Evolutionary conservation across 2,113 vertebrate species (phyloP), one percentile per base, ranked within the genome.

Genomic region (Hemiprocne comata): DNA sequence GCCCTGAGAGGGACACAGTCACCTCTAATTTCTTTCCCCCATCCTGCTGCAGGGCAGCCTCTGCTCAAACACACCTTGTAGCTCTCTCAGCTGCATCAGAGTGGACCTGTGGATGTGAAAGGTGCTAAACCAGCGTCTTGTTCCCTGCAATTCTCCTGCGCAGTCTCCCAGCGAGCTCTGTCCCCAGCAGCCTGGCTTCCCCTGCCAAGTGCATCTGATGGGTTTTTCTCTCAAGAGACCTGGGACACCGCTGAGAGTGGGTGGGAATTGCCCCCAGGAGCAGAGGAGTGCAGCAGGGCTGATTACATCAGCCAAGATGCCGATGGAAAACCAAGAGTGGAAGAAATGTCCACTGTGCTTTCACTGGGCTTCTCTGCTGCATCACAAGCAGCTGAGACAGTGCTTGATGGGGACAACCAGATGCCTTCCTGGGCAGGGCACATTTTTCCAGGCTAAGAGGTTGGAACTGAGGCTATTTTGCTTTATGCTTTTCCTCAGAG

Each of bases 401-500:
- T 17, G 23, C 0, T 0, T 42, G 42, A 46, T n/a, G 51, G 78
- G 75, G 69, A 89, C 76, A 66, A 26, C 10, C 46, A 80, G 64
- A 9, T 85, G 66, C 48, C 79, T 84, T 48, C 65, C 80, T n/a
- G 57, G 34, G 36, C 80, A 69, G 53, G 53, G 31, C n/a, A 46
- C 36, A 2, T 94, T 80, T 72, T 81, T 57, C 55, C 71, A 60
- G 54, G 74, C 51, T 31, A 40, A 58, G 19, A 73, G 29, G 85
- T 82, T 88, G 75, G 87, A 87, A 61, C 4, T 2, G 76, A 78
- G 60, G 72, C 38, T 64, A 21, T 85, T 85, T 80, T 72, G 51
- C 88, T 91, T 80, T 38, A 88, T 51, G 40, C 26, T 2, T 91
- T 85, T 91, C 69, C 90, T 86, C 53, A 8, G 82, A 85, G 66